phyloP scores from a whole-genome alignment of 2,797 vertebrate species.

The Philypnodon macrostomus region DNA sequence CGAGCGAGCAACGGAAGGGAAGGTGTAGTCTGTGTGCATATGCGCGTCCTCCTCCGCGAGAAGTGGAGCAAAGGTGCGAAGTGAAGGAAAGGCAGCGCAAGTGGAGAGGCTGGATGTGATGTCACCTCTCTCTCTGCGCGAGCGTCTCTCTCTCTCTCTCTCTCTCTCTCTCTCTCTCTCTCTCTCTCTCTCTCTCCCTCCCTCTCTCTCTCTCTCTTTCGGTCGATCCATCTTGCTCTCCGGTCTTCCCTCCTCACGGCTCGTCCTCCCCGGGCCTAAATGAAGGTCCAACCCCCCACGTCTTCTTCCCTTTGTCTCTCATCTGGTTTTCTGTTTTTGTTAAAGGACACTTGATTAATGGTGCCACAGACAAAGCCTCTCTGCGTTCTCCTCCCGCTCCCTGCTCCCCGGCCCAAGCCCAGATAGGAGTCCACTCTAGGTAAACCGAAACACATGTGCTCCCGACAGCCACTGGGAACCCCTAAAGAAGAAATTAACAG shows the following conservation, averaged over 20 bases:
- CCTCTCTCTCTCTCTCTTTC: constrained; percentile 8
- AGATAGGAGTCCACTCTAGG: constrained; percentile 58
- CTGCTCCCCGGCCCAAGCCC: constrained; percentile 34
- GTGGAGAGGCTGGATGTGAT: constrained; percentile 57
- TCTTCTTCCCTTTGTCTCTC: constrained; percentile 78
- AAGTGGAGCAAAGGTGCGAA: constrained; percentile 59
- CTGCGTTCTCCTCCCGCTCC: not conserved
- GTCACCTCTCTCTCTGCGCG: constrained; percentile 53
- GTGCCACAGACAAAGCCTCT: constrained; percentile 69
- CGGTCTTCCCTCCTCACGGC: constrained; percentile 38
- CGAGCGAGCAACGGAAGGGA: constrained; percentile 10
- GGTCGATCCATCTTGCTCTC: constrained; percentile 1
- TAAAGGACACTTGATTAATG: constrained; percentile 81
- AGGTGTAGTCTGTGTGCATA: constrained; percentile 12
- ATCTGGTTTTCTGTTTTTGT: constrained; percentile 80
- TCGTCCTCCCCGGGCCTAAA: constrained; percentile 44
- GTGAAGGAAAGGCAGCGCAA: constrained; percentile 27
- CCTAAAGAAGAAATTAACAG: constrained; percentile 47
- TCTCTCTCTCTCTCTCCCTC: not conserved
- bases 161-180: constrained; percentile 5
- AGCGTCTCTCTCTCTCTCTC: constrained; percentile 25
- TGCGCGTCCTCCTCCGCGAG: constrained; percentile 37
- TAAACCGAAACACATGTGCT: constrained; percentile 76
- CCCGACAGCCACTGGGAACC: constrained; percentile 56
- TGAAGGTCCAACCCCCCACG: constrained; percentile 60